Percentiles rank a stretch among this genome's conserved stretches.
Conservation (phyloP, 2,113 vertebrate species). For the Alosa alosa region DNA sequence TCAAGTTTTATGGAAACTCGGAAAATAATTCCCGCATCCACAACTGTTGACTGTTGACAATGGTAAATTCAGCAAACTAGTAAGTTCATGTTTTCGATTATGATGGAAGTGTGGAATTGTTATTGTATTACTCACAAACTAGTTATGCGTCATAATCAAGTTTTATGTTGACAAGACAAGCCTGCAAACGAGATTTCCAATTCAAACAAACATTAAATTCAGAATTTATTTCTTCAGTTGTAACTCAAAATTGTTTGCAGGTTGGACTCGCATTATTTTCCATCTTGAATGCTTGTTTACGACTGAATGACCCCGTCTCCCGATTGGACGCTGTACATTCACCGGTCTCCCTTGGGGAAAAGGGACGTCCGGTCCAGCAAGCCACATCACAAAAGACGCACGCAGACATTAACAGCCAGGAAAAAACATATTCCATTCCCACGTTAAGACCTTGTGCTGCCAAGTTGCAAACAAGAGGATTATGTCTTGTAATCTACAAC, state of each 20-base stretch:
- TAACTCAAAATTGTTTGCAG: not conserved
- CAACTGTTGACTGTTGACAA: not conserved
- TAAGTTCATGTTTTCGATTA: not conserved
- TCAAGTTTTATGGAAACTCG: not conserved
- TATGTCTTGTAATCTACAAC: constrained; percentile 80
- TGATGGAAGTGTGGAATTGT: not conserved
- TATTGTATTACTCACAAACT: not conserved
- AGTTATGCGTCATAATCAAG: not conserved
- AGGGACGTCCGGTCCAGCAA: constrained; percentile 12
- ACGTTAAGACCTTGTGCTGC: constrained; percentile 61
- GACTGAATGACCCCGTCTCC: too few species aligned
- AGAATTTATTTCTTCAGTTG: not conserved
- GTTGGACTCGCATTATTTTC: too few species aligned
- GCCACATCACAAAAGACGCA: constrained; percentile 26
- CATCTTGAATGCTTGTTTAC: too few species aligned
- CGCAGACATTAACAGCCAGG: not conserved
- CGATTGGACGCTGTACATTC: too few species aligned
- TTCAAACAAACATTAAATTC: not conserved
- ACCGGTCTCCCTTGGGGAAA: too few species aligned
- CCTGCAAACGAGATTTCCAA: not conserved
- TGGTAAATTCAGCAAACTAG: not conserved
- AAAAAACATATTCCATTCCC: constrained; percentile 37
- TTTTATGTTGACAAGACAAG: too few species aligned
- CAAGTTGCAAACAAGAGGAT: constrained; percentile 74
- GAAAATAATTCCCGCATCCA: not conserved